Evolutionary conservation across 2,888 invertebrate species (phyloP), one percentile per base, ranked within the genome.

Genomic region (Prosapia bicincta): DNA sequence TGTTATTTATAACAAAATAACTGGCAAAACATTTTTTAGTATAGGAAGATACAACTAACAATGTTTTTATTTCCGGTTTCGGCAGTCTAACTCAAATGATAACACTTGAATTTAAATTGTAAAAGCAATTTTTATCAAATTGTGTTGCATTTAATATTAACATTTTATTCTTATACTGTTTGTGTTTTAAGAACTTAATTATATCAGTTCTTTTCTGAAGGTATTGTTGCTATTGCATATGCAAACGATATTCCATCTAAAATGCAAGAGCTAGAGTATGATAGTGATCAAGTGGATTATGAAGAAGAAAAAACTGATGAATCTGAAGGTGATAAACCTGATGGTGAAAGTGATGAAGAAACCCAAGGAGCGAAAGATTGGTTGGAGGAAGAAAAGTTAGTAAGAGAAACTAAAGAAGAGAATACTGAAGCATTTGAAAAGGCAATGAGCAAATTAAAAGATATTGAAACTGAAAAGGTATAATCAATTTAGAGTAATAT

Each of bases 201-300:
- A 9, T 30, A 30, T 6, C 30, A 30, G 9, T 30, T 20, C 20
- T 15, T 3, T 24, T 67, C 75, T 73, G 1, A 65, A 79, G 81
- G 80, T 0, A 70, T 79, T n/a, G 74, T 80, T 13, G 81, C 81
- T 43, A 78, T 80, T 3, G 78, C 79, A 24, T 81, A 81, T 77
- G 80, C 78, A 23, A 74, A 78, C 25, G 74, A 78, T 25, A 76
- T 76, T 32, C 72, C 77, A 24, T 76, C 65, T 28, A 75, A 78
- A 43, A 71, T 77, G 32, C 76, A 77, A 24, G 74, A 78, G 66
- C 24, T 79, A 7, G 75, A 77, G 24, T 76, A 76, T 15, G 77
- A 79, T 66, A 78, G 78, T 73, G 79, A 80, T 71, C 79, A 79
- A 28, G 71, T 78, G 0, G 78, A 79, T 26, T 77, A 71, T 65